A percentile compares a stretch with the other conserved stretches of the same genome.
Evolutionary conservation across 1,140 invertebrate genomes (phyloP).

Genomic region (Euwallacea similis): DNA sequence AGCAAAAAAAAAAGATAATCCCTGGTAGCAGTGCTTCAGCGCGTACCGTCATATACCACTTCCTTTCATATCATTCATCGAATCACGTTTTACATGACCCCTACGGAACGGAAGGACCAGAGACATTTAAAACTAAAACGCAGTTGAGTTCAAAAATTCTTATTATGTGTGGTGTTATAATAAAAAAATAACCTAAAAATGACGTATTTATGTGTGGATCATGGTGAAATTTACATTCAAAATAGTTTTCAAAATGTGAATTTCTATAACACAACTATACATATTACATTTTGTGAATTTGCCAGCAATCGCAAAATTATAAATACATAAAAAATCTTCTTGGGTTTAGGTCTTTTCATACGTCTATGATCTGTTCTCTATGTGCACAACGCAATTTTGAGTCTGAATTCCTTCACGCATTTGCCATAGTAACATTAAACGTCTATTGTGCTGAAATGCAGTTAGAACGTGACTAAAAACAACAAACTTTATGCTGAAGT

Average conservation of each 20-base stretch:
- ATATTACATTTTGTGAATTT: no score
- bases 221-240: no score
- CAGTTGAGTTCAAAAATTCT: neutral
- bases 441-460: neutral
- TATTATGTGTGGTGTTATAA: no score
- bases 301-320: no score
- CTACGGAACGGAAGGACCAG: neutral
- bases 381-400: no score
- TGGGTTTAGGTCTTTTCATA: no score
- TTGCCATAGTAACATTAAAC: neutral
- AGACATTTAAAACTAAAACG: neutral
- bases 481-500: conserved; percentile 22
- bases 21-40: conserved; percentile 17
- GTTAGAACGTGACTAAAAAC: conserved; percentile 20
- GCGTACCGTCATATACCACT: conserved; percentile 9
- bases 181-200: no score
- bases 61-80: conserved; percentile 18
- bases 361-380: no score
- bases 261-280: no score
- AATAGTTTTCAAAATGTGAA: no score
- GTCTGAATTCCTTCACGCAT: conserved; percentile 15
- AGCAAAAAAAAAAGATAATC: conserved; percentile 21
- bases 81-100: conserved; percentile 15
- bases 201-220: no score
- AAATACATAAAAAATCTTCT: no score